Conservation (phyloP, 1,140 invertebrate species). For the Hormaphis cornu region DNA sequence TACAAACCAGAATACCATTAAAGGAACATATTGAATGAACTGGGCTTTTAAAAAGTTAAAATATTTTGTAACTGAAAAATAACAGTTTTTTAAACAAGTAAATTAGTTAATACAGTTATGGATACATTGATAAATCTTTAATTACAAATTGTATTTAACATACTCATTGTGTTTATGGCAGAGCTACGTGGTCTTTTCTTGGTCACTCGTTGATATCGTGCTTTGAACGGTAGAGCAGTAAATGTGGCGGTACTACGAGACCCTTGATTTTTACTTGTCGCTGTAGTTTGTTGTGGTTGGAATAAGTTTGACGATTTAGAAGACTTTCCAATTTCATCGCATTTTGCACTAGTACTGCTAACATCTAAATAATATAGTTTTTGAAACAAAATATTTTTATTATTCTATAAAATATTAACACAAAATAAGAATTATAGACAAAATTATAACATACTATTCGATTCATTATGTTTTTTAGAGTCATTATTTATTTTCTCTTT, state of each 20-base stretch:
- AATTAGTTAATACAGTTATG: neutral
- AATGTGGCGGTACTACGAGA: conserved; percentile 27
- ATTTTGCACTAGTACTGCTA: neutral
- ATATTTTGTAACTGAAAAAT: conserved; percentile 33
- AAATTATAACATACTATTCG: conserved; percentile 12
- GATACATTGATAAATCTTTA: neutral
- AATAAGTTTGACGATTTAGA: conserved; percentile 1
- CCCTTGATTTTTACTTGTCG: conserved; percentile 26
- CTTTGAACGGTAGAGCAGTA: conserved; percentile 24
- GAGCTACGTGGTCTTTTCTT: conserved; percentile 12
- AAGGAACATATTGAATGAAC: conserved; percentile 36
- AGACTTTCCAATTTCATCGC: neutral
- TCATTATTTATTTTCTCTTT: conserved; percentile 16
- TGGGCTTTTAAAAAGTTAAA: conserved; percentile 37
- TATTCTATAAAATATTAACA: neutral
- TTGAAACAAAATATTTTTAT: neutral
- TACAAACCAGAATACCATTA: conserved; percentile 53
- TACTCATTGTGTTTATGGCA: conserved; percentile 15
- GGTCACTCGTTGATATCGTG: conserved; percentile 15
- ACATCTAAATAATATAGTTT: neutral
- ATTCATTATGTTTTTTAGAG: conserved; percentile 5
- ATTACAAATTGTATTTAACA: neutral
- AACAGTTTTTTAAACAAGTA: neutral
- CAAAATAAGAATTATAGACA: neutral
- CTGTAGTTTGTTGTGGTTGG: neutral